Base-by-base conservation (phyloP, 2,888 invertebrate genomes). In the Proisotoma minuta region DNA sequence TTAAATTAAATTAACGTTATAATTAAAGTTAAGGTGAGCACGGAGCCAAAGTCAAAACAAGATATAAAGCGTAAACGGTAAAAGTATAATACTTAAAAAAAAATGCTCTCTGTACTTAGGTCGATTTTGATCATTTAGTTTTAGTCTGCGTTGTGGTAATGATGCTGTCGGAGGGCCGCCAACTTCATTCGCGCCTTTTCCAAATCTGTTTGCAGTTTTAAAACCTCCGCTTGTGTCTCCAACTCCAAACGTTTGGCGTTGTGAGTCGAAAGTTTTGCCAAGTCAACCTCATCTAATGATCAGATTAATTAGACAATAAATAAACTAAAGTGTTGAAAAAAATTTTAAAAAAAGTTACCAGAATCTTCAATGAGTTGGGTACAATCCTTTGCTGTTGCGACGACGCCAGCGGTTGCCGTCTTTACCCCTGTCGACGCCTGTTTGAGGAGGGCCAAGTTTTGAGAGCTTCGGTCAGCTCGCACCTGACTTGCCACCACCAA, bases 401-500 rank as follows among this genome's bases (percentile, higher is more conserved):
- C 92, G 18, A 99, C 91, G 59, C 86, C 85, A 26, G 91, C 96
- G 0, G 96, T 94, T 50, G 94, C 91, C 73, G 87, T 85, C 53
- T 95, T 91, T 0, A 99, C 98, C 65, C 84, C 84, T 68, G 89
- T 87, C 12, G 95, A 94, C 1, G 97, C 96, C 66, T 83, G 82
- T 0, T 91, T 88, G 64, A 99, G 82, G 40, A 87, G 85, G n/a
- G 84, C 79, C 66, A 99, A 82, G 75, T 89, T 88, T 70, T 81
- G 80, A 75, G 94, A 90, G 65, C 86, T 84, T 70, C 89, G 84
- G 74, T 91, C 88, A 0, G 99, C 96, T 79, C 98, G 94, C 5
- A 99, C 98, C 60, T 91, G 85, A 69, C 95, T 95, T 15, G 98
- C 94, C 0, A 98, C 95, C 57, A 98, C 98, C 62, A 99, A 82